Base-by-base conservation (phyloP, 2,888 invertebrate genomes). In the Harpalus rufipes region DNA sequence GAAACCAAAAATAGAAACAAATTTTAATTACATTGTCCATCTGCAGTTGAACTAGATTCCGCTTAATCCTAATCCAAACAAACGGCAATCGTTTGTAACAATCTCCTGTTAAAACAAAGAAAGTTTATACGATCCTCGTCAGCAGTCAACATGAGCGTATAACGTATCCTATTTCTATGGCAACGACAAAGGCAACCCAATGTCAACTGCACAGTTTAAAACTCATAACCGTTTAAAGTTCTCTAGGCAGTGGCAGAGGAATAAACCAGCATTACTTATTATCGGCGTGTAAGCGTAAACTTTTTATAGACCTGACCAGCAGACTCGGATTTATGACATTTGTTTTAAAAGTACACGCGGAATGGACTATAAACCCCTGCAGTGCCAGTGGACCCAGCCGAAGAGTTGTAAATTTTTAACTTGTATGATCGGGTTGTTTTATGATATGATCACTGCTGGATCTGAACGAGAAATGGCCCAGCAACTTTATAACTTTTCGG, bases 341-440 rank as follows among this genome's bases (percentile, higher is more conserved):
- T 74, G 84, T 85, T 84, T 79, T 74, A 72, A 56, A 84, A 84
- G 86, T 86, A 83, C 85, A 81, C 65, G 78, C 80, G 85, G 86
- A 85, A 86, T 78, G 86, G 86, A 84, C 84, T 84, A 81, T 82
- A 81, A 74, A 72, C 82, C 86, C 68, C 41, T 84, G 68, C 80
- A 84, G 85, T 21, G 21, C 1, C 21, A 21, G 21, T 85, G 85
- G 85, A 85, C 85, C 32, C 6, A 86, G 85, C 58, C 85, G 86
- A 86, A 82, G 68, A 84, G 85, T 59, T 82, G 74, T 80, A 85
- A 82, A 83, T 85, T 85, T 83, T 76, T 63, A 81, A 80, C 82
- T 76, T 65, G 85, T 83, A 85, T 85, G 78, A 84, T 81, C 82
- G 72, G 81, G 76, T 86, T 81, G 68, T 78, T 81, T 85, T 85